Conservation (phyloP, 1,140 invertebrate genomes). For the Hyposmocoma kahamanoa region DNA sequence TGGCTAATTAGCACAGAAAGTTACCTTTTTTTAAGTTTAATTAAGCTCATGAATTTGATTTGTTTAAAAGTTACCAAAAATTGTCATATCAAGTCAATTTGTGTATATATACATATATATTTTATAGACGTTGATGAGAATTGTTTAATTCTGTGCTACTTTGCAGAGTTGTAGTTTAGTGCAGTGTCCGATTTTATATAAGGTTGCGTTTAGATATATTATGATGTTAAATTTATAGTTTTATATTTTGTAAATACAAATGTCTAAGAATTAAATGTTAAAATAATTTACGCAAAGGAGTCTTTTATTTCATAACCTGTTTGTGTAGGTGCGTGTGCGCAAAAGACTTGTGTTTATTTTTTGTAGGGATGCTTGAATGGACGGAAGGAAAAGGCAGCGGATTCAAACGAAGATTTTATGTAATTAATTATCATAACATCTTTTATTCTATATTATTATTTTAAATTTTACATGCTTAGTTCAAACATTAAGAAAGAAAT, state of each 20-base stretch:
- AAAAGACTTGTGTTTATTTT: neutral
- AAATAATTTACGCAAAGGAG: constrained; percentile 2
- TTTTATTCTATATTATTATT: constrained; percentile 73
- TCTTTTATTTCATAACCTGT: neutral
- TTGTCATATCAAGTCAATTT: no score
- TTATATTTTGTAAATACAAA: constrained; percentile 31
- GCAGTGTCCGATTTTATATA: no score
- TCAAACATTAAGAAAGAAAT: constrained; percentile 71
- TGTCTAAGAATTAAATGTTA: constrained; percentile 31
- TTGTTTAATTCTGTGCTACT: no score
- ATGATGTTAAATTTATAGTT: constrained; percentile 24
- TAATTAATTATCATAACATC: constrained; percentile 73
- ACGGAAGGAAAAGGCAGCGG: constrained; percentile 37
- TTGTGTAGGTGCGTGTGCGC: neutral
- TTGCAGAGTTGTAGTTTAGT: no score
- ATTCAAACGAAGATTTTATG: constrained; percentile 69
- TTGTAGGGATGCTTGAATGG: neutral
- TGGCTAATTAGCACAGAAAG: neutral
- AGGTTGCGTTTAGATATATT: no score
- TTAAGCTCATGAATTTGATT: no score
- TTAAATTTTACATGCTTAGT: constrained; percentile 73
- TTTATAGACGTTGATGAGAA: no score
- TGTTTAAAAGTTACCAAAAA: no score
- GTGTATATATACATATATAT: no score
- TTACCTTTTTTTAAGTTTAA: no score